Conservation (phyloP, 2,888 invertebrate genomes). For the Lobophora halterata region DNA sequence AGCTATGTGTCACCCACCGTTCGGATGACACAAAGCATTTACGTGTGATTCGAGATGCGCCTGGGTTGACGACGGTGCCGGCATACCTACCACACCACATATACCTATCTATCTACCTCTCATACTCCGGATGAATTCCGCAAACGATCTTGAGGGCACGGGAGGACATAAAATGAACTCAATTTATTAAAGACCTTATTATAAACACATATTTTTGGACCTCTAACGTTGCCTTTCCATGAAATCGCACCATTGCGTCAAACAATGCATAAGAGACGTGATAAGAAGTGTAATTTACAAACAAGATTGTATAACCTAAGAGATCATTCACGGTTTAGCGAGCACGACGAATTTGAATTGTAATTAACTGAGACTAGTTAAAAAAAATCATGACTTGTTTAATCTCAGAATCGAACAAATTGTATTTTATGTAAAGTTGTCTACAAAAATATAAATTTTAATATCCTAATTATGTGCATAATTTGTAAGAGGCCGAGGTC, state of each 20-base stretch:
- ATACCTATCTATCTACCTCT: too few species aligned
- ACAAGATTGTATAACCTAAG: slow-evolving; percentile 14
- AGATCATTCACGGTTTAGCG: slow-evolving; percentile 38
- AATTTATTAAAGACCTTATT: too few species aligned
- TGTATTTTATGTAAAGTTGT: slow-evolving; percentile 14
- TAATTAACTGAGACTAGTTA: slow-evolving; percentile 36
- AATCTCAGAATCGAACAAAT: slow-evolving; percentile 23
- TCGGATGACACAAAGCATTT: slow-evolving; percentile 37
- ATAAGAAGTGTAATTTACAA: slow-evolving; percentile 26
- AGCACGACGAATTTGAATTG: slow-evolving; percentile 39
- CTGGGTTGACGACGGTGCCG: slow-evolving; percentile 10
- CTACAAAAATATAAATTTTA: background rate
- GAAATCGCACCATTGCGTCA: slow-evolving; percentile 17
- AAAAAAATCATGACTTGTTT: slow-evolving; percentile 20
- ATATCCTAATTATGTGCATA: slow-evolving; percentile 15
- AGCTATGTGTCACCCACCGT: slow-evolving; percentile 47
- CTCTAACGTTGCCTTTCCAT: slow-evolving; percentile 21
- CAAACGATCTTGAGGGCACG: slow-evolving; percentile 38
- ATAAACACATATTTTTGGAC: slow-evolving; percentile 35
- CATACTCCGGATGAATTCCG: slow-evolving; percentile 30
- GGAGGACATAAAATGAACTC: too few species aligned
- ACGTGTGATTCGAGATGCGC: slow-evolving; percentile 31
- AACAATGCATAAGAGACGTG: slow-evolving; percentile 21
- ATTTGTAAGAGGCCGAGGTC: slow-evolving; percentile 6
- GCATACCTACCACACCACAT: slow-evolving; percentile 13